Conservation (phyloP, 1,140 invertebrate genomes). For the Neodiprion fabricii region DNA sequence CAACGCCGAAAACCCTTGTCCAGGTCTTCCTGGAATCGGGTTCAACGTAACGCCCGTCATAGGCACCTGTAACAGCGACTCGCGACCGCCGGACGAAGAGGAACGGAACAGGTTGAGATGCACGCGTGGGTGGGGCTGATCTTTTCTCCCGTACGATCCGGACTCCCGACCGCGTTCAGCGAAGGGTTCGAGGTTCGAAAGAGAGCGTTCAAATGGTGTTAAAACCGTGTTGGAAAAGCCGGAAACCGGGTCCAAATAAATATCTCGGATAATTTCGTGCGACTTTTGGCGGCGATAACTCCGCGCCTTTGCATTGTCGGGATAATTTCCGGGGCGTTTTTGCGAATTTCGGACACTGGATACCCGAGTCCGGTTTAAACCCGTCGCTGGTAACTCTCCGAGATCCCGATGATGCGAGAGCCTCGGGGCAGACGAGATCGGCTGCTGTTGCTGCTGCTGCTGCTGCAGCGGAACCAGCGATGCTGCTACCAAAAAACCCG, state of each 20-base stretch:
- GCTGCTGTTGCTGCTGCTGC: constrained; percentile 32
- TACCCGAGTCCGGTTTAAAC: neutral
- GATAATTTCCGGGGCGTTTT: no score
- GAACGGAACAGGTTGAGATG: constrained; percentile 57
- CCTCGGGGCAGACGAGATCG: constrained; percentile 39
- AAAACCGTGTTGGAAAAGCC: no score
- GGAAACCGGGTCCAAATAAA: no score
- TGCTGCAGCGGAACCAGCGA: constrained; percentile 1
- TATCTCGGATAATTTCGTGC: no score
- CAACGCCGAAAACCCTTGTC: no score
- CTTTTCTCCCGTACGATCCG: constrained; percentile 46
- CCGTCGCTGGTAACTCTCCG: neutral
- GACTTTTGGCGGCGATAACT: no score
- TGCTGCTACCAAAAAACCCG: constrained; percentile 57
- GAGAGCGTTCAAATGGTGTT: constrained; percentile 10
- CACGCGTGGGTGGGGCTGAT: constrained; percentile 57
- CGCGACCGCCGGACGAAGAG: constrained; percentile 34
- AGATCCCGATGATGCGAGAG: constrained; percentile 27
- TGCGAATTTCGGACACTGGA: no score
- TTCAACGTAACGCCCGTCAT: constrained; percentile 48
- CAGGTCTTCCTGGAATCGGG: neutral
- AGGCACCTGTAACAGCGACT: constrained; percentile 58
- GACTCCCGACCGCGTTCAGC: constrained; percentile 19
- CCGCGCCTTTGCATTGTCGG: no score
- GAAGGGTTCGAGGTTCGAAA: constrained; percentile 29